These are phyloP conservation scores for Pipistrellus pipistrellus DNA, from an alignment of 2,797 vertebrate species.

Conservation along the genomic window DNA sequence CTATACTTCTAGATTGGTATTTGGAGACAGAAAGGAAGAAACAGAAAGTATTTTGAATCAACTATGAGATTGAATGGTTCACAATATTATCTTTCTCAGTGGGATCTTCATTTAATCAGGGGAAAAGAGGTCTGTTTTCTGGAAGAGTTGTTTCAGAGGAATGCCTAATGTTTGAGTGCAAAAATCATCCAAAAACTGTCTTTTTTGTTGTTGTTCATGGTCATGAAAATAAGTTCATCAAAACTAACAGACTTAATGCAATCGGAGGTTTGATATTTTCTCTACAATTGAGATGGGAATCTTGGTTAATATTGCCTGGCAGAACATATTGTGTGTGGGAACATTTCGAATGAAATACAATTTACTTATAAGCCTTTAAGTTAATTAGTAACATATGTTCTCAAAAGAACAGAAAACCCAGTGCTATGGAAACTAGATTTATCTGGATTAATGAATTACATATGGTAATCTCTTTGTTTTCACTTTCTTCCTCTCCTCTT, in stretches of 20 bases:
- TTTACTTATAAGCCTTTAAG: constrained; percentile 36
- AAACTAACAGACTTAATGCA: background rate
- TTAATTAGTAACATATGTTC: constrained; percentile 23
- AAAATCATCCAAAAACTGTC: background rate
- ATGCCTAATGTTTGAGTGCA: background rate
- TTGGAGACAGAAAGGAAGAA: background rate
- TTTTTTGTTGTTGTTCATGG: background rate
- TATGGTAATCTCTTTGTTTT: background rate
- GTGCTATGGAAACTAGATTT: background rate
- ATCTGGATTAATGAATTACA: background rate
- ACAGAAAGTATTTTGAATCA: background rate
- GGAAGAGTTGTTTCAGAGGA: background rate
- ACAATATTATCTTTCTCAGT: background rate
- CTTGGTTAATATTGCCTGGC: constrained; percentile 1
- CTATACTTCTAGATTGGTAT: background rate
- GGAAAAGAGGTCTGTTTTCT: background rate
- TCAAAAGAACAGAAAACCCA: background rate
- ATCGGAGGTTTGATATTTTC: background rate
- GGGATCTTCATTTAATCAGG: background rate
- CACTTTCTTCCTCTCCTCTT: background rate
- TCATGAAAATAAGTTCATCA: background rate
- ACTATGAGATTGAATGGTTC: background rate
- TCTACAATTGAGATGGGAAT: background rate
- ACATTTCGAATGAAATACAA: constrained; percentile 20
- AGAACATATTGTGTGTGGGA: background rate